Base-by-base conservation (phyloP, 2,113 vertebrate species). In the Xenus cinereus region DNA sequence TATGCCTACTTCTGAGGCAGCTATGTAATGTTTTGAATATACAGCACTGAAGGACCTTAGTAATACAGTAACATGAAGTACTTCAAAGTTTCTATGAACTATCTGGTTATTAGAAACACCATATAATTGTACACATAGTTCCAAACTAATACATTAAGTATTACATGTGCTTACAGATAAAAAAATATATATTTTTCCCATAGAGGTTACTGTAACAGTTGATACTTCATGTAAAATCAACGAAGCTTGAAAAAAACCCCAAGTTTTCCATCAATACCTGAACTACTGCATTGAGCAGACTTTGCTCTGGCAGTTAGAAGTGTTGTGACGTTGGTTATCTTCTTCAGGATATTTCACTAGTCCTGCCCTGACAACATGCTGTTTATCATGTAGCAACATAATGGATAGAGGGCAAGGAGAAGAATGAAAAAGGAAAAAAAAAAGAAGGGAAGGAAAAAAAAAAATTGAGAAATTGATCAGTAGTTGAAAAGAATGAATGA, bases 311-410 rank as follows among this genome's bases (percentile, higher is more conserved):
- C 98, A 98, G 95, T 89, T 98, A 79, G 98, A 98, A 95, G 97
- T 97, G 96, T 12, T 93, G 97, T 97, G 96, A 93, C 91, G 97
- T 67, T 96, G 98, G 97, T 95, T 98, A 98, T 98, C 99, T 95
- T 99, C 99, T 98, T 99, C 99, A 35, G 98, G 98, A 96, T 99
- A 99, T 97, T 98, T 98, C 98, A 99, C 99, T 98, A 99, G 98
- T 98, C 98, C 99, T 96, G 99, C 99, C 98, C 99, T 99, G 97
- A 99, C 98, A 97, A 99, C 98, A 98, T 89, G 98, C 99, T 99
- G 98, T 97, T 97, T 97, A 96, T 88, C 96, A 90, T 88, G 22
- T 66, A 95, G 75, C 87, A 98, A 97, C 72, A 78, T 59, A 95
- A 87, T 50, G 90, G 94, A 97, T 46, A 83, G 92, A 96, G 76